Percentiles rank a stretch among this genome's conserved stretches.
phyloP scores from a whole-genome alignment of 1,140 invertebrate genomes.

The Drosophila nannoptera region DNA sequence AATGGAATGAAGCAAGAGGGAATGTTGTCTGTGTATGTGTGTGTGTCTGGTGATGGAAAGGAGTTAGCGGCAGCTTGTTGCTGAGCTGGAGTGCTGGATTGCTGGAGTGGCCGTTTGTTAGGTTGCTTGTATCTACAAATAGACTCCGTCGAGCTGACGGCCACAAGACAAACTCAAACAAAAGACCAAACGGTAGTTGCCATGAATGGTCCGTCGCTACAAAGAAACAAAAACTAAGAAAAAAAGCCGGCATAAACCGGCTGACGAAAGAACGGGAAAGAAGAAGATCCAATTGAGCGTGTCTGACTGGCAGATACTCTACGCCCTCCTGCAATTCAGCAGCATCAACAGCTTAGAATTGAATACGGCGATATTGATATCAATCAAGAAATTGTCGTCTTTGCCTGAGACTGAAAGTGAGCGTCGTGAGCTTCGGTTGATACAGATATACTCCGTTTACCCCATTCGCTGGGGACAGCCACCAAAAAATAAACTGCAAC shows the following conservation, averaged over 20 bases:
- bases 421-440: no score
- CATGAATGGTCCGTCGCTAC: slow-evolving; percentile 58
- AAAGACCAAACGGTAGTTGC: slow-evolving; percentile 76
- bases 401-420: no score
- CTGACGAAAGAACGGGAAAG: slow-evolving; percentile 26
- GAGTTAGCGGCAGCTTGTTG: slow-evolving; percentile 18
- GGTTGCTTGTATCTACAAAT: slow-evolving; percentile 74
- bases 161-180: slow-evolving; percentile 74
- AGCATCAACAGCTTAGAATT: no score
- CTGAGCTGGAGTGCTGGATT: slow-evolving; percentile 13
- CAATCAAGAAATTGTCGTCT: no score
- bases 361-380: no score
- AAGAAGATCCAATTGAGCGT: not conserved
- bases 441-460: no score
- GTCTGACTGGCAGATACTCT: no score
- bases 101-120: slow-evolving; percentile 50
- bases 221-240: no score
- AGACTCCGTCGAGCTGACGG: slow-evolving; percentile 62
- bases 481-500: slow-evolving; percentile 43
- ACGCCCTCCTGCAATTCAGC: no score
- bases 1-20: not conserved
- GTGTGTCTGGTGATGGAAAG: slow-evolving; percentile 19
- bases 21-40: no score
- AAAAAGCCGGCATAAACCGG: slow-evolving; percentile 33
- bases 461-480: not conserved